Percentiles rank a stretch among this genome's conserved stretches.
phyloP scores from a whole-genome alignment of 2,113 vertebrate genomes.

The Athene noctua region DNA sequence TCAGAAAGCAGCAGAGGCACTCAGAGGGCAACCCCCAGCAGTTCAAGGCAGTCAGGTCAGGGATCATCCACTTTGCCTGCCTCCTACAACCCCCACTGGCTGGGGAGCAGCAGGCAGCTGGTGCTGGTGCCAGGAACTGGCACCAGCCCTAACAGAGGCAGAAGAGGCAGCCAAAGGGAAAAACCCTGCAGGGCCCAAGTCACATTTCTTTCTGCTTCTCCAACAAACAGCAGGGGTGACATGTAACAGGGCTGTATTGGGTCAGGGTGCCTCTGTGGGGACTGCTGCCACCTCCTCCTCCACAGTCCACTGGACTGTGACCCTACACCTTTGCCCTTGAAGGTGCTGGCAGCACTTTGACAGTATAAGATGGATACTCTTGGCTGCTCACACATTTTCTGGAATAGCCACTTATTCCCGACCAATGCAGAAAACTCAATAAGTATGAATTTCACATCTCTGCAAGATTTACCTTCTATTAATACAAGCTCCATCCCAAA shows the following conservation, averaged over 20 bases:
- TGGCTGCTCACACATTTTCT: background rate
- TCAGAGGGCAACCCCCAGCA: background rate
- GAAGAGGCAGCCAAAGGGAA: background rate
- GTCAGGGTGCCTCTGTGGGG: background rate
- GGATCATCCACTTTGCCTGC: background rate
- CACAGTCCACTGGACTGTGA: fast-evolving
- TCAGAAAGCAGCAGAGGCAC: background rate
- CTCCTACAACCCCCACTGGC: too few relatives aligned
- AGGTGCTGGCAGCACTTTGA: background rate
- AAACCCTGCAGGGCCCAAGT: background rate
- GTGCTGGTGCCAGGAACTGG: background rate
- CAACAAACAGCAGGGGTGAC: background rate
- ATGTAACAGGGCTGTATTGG: background rate
- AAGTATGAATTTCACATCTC: background rate
- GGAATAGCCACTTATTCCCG: background rate
- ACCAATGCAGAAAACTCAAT: background rate
- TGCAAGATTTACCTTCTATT: background rate
- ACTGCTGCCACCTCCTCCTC: background rate
- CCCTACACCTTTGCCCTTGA: background rate
- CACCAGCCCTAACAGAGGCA: background rate
- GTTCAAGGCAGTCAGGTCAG: background rate
- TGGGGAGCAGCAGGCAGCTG: background rate
- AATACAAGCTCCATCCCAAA: background rate
- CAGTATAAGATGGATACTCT: background rate
- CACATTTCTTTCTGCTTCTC: background rate